phyloP scores from a whole-genome alignment of 1,140 invertebrate genomes.

The Drosophila pachea region DNA sequence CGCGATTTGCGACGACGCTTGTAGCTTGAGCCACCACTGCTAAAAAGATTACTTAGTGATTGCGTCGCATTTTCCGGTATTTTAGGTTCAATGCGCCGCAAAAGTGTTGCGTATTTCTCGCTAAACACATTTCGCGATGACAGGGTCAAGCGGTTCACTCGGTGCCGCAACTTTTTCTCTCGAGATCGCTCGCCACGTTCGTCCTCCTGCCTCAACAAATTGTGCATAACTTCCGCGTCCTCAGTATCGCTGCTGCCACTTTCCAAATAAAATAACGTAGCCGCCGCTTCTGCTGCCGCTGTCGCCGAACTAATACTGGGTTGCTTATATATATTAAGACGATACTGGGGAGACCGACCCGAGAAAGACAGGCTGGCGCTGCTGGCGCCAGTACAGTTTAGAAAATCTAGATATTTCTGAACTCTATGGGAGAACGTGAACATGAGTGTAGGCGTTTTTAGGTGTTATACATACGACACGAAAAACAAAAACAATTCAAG shows the following conservation, averaged over 20 bases:
- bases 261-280: conserved; percentile 65
- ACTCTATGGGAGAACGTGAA: conserved; percentile 33
- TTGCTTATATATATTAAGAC: conserved; percentile 60
- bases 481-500: conserved; percentile 45
- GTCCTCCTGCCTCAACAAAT: conserved; percentile 81
- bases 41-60: conserved; percentile 57
- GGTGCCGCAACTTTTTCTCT: conserved; percentile 80
- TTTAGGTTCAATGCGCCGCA: conserved; percentile 71
- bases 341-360: conserved; percentile 51
- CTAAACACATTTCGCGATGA: conserved; percentile 81
- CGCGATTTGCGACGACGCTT: conserved; percentile 53
- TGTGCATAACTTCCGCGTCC: conserved; percentile 63
- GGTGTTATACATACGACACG: conserved; percentile 44
- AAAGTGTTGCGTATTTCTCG: conserved; percentile 80
- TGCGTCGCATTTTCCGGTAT: conserved; percentile 68
- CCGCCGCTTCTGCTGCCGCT: conserved; percentile 53
- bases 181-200: conserved; percentile 78
- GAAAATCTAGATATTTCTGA: conserved; percentile 66
- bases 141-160: conserved; percentile 81
- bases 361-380: conserved; percentile 53
- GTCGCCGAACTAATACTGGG: conserved; percentile 42
- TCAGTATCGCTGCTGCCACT: conserved; percentile 66
- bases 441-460: conserved; percentile 24
- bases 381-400: conserved; percentile 62
- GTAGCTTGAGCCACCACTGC: conserved; percentile 11